Base-by-base conservation (phyloP, 1,140 invertebrate genomes). In the Hyphantria cunea region DNA sequence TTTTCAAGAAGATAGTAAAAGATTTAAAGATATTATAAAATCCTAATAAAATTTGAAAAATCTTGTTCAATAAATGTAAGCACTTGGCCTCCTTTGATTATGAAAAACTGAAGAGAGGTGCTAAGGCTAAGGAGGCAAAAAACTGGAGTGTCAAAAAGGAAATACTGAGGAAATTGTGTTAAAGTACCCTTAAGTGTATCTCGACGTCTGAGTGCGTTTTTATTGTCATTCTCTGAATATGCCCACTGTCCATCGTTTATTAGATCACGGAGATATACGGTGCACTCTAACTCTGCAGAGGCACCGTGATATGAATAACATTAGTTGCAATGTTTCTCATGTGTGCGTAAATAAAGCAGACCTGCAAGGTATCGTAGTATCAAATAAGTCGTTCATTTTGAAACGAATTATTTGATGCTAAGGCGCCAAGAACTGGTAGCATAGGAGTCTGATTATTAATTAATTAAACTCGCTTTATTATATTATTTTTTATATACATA, bases 81-180 rank as follows among this genome's bases (percentile, higher is more conserved):
- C 62, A 70, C 72, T 76, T 76, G 76, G 64, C 73, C 66, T 71
- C 71, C 73, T 82, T 80, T 82, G 80, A 82, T 80, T 82, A 82
- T 80, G 70, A 80, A 78, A 80, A 82, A 76, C 71, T 80, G 74
- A 80, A 79, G 76, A 72, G 79, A 76, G 70, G 75, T 66, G 74
- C 60, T 74, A 73, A 78, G 70, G 75, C 64, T 70, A 70, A 79
- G 78, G 66, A 66, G 70, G 65, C 55, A 63, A 74, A 74, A 78
- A 74, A 63, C 66, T 76, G 68, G 65, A 74, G 75, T 72, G 66
- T 52, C 65, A 33, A 72, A 82, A 79, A 76, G 72, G 71, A 72
- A 73, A 70, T 66, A 64, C 62, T 66, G 62, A 59, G 59, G 60
- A 72, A 77, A 80, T 78, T 78, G 74, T 79, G 70, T 79, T 78